Conservation (phyloP, 2,888 invertebrate species). For the Macrosoma leucophasiata region DNA sequence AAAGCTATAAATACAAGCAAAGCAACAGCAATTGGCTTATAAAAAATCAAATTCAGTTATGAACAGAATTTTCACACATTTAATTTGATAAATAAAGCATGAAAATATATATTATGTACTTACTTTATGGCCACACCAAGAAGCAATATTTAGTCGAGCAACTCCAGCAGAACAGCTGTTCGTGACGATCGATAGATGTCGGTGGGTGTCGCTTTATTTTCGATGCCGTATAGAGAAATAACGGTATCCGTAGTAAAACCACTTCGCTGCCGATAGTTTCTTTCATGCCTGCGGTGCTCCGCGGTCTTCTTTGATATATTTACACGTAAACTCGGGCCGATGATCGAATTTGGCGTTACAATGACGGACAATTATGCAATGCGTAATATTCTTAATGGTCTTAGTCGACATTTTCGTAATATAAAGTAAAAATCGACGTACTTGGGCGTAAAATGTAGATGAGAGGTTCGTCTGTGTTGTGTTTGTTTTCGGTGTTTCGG, state of each 20-base stretch:
- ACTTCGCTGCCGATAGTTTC: conserved; percentile 49
- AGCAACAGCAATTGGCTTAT: too few species aligned
- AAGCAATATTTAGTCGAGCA: too few species aligned
- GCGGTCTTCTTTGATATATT: conserved; percentile 55
- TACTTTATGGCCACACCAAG: too few species aligned
- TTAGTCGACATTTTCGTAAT: conserved; percentile 13
- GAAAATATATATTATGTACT: too few species aligned
- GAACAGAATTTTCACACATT: background rate
- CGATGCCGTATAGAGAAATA: conserved; percentile 54
- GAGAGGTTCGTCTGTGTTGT: conserved; percentile 47
- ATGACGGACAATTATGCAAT: conserved; percentile 42
- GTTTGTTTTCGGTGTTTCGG: conserved; percentile 72
- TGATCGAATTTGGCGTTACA: conserved; percentile 45
- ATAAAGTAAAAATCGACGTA: conserved; percentile 30
- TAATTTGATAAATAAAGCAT: background rate
- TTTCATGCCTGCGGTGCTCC: conserved; percentile 47
- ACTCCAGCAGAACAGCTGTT: conserved; percentile 57
- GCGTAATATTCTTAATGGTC: conserved; percentile 27
- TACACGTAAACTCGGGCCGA: conserved; percentile 47
- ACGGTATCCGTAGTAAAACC: conserved; percentile 71
- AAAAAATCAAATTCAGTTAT: too few species aligned
- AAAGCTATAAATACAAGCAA: conserved; percentile 26
- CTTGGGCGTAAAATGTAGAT: conserved; percentile 43
- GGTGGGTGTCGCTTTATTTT: conserved; percentile 72
- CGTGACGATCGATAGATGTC: conserved; percentile 70